These are phyloP conservation scores for Sigmodon hispidus DNA, from an alignment of 2,113 vertebrate genomes.

Conservation along the genomic window DNA sequence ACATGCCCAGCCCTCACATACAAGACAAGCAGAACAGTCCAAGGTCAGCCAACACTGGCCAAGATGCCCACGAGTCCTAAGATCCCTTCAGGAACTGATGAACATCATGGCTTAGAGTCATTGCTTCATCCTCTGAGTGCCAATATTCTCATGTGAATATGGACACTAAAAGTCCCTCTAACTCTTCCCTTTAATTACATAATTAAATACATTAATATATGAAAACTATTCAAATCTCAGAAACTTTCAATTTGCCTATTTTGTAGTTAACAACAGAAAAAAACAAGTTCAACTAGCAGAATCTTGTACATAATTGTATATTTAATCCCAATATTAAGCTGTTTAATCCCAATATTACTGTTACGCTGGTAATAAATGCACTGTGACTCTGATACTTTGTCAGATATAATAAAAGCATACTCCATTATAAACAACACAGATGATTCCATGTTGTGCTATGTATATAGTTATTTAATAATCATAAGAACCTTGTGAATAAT, in stretches of 20 bases:
- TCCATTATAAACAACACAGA: not conserved
- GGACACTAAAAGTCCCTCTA: not conserved
- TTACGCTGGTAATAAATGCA: not conserved
- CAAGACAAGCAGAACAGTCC: not conserved
- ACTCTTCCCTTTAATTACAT: not conserved
- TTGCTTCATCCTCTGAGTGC: not conserved
- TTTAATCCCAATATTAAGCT: not conserved
- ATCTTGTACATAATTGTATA: not conserved
- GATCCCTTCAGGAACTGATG: not conserved
- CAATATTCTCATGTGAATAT: not conserved
- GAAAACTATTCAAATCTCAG: not conserved
- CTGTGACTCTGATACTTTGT: not conserved
- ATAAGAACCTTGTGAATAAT: not conserved
- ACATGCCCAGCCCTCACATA: not conserved
- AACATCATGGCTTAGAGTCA: not conserved
- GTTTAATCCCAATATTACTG: not conserved
- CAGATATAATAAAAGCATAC: not conserved
- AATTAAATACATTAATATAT: not conserved
- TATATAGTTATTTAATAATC: not conserved
- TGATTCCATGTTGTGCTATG: not conserved
- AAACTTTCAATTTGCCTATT: conserved; percentile 4
- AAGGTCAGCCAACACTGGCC: not conserved
- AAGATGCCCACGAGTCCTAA: not conserved
- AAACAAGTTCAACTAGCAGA: not conserved
- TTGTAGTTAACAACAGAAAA: not conserved